Evolutionary conservation across 2,113 vertebrate species (phyloP).

Genomic region (Zosterops hypoxanthus): DNA sequence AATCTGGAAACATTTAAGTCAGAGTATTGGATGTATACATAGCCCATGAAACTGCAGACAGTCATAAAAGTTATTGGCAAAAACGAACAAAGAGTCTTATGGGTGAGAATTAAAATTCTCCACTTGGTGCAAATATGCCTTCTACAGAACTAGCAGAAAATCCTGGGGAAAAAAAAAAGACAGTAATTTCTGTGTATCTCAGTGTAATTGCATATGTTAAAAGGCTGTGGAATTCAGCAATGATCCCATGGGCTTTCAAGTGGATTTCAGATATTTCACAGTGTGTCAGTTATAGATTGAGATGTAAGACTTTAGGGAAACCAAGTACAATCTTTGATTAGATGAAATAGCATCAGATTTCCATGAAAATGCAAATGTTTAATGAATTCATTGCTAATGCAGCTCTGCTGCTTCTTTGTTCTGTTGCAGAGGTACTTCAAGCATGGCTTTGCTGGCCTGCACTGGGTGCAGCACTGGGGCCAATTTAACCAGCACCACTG

Average conservation of each 20-base stretch:
- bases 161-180: neutral
- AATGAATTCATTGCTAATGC: neutral
- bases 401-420: neutral
- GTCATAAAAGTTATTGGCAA: neutral
- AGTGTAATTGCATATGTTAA: conserved; percentile 35
- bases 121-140: conserved; percentile 9
- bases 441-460: neutral
- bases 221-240: conserved; percentile 45
- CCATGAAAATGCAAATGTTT: conserved; percentile 44
- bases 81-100: neutral
- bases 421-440: neutral
- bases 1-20: conserved; percentile 24
- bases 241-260: conserved; percentile 40
- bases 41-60: conserved; percentile 7
- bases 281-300: conserved; percentile 53
- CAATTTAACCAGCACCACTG: neutral
- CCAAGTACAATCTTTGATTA: conserved; percentile 38
- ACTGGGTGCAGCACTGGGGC: neutral
- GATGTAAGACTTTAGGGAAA: conserved; percentile 34
- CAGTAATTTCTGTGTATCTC: conserved; percentile 27
- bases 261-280: conserved; percentile 57
- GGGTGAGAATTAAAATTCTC: conserved; percentile 27
- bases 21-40: neutral
- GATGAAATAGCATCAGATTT: conserved; percentile 42
- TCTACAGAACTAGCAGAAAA: neutral